Evolutionary conservation across 1,140 invertebrate genomes (phyloP).

Genomic region (Ericerus pela): DNA sequence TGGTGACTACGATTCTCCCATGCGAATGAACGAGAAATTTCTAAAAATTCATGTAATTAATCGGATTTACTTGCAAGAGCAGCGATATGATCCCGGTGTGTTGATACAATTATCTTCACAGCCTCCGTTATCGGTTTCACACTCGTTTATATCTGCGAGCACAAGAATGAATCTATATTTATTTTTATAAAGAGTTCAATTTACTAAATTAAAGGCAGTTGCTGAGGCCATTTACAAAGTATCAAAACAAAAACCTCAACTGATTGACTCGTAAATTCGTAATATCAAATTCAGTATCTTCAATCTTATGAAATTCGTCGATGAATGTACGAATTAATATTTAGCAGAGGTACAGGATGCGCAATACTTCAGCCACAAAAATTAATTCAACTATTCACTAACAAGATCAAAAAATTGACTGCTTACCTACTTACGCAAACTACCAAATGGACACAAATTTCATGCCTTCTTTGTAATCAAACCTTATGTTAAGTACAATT

Average conservation of each 20-base stretch:
- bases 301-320: too few relatives aligned
- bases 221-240: background rate
- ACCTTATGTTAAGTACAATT: too few relatives aligned
- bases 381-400: too few relatives aligned
- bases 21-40: background rate
- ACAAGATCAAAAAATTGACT: too few relatives aligned
- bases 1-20: too few relatives aligned
- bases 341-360: too few relatives aligned
- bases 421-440: too few relatives aligned
- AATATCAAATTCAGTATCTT: background rate
- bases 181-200: background rate
- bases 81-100: constrained; percentile 39
- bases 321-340: too few relatives aligned
- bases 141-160: constrained; percentile 47
- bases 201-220: background rate
- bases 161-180: constrained; percentile 19
- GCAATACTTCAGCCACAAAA: too few relatives aligned
- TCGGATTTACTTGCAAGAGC: constrained; percentile 33
- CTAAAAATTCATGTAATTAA: background rate
- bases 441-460: too few relatives aligned
- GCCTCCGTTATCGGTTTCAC: constrained; percentile 41
- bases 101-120: constrained; percentile 49
- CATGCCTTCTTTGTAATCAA: too few relatives aligned
- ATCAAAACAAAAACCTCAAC: background rate
- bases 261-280: background rate